Evolutionary conservation across 2,113 vertebrate genomes (phyloP).

Genomic region (Urocynchramus pylzowi): DNA sequence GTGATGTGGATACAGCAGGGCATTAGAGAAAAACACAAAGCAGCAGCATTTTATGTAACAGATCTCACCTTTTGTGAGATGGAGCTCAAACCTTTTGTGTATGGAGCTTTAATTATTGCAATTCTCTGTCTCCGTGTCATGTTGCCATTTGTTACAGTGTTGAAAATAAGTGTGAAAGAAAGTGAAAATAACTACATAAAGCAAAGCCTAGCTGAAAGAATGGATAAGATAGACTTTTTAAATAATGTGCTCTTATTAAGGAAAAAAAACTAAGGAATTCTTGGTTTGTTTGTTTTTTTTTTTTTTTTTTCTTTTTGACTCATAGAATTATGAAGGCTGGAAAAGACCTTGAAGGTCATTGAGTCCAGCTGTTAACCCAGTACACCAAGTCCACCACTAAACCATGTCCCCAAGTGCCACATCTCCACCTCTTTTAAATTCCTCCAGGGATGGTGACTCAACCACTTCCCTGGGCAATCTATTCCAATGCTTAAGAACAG

Average conservation of each 20-base stretch:
- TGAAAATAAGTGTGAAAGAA: constrained; percentile 10
- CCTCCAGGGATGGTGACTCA: not conserved
- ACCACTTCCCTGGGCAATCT: not conserved
- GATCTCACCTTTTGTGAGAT: not conserved
- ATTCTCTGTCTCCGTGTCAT: not conserved
- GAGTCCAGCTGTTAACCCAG: not conserved
- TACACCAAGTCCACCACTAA: not conserved
- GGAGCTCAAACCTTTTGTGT: not conserved
- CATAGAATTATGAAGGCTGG: not conserved
- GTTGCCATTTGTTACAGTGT: not conserved
- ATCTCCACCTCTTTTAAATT: not conserved
- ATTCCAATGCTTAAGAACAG: not conserved
- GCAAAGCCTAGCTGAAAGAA: not conserved
- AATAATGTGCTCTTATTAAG: not conserved
- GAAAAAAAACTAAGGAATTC: not conserved
- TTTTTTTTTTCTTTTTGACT: not conserved
- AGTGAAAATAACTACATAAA: not conserved
- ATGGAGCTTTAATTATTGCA: not conserved
- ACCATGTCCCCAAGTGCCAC: not conserved
- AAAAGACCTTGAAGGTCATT: not conserved
- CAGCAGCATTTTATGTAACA: not conserved
- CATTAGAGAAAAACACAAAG: not conserved
- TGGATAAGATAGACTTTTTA: not conserved
- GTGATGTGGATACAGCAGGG: not conserved
- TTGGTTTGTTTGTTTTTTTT: not conserved